Evolutionary conservation across 2,888 invertebrate genomes (phyloP).

Genomic region (Chrysomela aeneicollis): DNA sequence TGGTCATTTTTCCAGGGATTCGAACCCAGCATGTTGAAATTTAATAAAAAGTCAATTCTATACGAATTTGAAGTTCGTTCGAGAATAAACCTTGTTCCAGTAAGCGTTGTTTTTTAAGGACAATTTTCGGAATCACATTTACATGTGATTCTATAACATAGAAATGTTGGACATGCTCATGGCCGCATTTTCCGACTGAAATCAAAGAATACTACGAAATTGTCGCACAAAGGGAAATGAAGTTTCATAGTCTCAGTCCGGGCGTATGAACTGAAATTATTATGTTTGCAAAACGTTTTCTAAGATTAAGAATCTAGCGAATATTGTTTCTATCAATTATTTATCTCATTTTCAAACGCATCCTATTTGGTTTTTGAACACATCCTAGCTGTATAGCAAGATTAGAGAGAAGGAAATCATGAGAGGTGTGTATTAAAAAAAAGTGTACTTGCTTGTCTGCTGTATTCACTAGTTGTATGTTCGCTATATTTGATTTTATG

Average conservation of each 20-base stretch:
- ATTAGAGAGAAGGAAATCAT: no score
- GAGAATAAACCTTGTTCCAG: slow-evolving; percentile 9
- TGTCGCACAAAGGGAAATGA: slow-evolving; percentile 54
- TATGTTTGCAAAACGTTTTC: no score
- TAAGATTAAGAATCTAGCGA: no score
- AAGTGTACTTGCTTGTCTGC: no score
- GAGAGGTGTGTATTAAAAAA: no score
- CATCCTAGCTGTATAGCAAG: no score
- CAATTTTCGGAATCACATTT: slow-evolving; percentile 53
- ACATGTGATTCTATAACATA: slow-evolving; percentile 53
- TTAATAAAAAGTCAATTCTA: background rate
- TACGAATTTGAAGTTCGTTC: background rate
- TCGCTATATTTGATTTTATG: no score
- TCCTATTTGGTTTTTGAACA: no score
- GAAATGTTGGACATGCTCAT: slow-evolving; percentile 53
- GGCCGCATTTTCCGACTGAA: slow-evolving; percentile 50
- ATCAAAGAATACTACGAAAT: slow-evolving; percentile 57
- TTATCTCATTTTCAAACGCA: no score
- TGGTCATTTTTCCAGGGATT: background rate
- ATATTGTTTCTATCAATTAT: no score
- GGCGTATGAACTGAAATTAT: background rate
- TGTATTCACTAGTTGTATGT: no score
- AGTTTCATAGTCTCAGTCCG: slow-evolving; percentile 23
- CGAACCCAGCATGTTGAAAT: background rate
- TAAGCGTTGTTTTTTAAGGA: slow-evolving; percentile 40